phyloP scores from a whole-genome alignment of 2,888 invertebrate species.

The Crossocerus cetratus region DNA sequence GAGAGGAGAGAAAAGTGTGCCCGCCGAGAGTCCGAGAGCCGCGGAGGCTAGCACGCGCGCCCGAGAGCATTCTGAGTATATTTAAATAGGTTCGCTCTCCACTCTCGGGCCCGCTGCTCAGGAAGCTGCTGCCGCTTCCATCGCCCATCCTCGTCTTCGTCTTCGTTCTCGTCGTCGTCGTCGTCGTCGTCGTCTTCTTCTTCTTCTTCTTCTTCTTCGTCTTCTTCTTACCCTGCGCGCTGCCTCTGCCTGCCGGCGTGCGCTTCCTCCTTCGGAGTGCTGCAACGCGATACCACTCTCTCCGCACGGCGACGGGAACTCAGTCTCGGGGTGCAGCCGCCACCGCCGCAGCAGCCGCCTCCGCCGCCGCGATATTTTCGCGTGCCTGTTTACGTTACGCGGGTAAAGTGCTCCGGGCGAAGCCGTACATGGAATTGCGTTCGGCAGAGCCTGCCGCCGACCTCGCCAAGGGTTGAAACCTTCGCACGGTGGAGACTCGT shows the following conservation, averaged over 20 bases:
- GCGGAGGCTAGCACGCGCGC: conserved; percentile 31
- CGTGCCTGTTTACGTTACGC: background rate
- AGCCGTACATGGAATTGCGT: conserved; percentile 13
- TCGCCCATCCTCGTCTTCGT: conserved; percentile 34
- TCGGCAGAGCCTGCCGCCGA: conserved; percentile 12
- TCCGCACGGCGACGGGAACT: background rate
- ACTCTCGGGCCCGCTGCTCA: no score
- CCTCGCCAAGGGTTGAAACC: no score
- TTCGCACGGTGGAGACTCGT: no score
- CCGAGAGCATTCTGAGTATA: conserved; percentile 53
- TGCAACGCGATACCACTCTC: conserved; percentile 46
- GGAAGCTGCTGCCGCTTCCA: no score
- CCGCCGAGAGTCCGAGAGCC: conserved; percentile 47
- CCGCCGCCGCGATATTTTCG: conserved; percentile 2
- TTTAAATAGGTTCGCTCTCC: conserved; percentile 49
- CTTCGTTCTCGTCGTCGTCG: conserved; percentile 16
- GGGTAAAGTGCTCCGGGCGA: conserved; percentile 1
- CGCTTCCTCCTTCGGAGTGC: conserved; percentile 53
- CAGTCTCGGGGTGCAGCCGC: background rate
- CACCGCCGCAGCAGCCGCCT: background rate
- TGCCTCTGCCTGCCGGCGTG: conserved; percentile 38
- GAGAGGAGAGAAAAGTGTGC: conserved; percentile 37
- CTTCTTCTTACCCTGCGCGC: conserved; percentile 14
- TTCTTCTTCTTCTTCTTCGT: conserved; percentile 8
- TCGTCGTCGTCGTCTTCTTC: conserved; percentile 11